phyloP scores from a whole-genome alignment of 35 echinoderm and acorn worm species.

The Patiria miniata region DNA sequence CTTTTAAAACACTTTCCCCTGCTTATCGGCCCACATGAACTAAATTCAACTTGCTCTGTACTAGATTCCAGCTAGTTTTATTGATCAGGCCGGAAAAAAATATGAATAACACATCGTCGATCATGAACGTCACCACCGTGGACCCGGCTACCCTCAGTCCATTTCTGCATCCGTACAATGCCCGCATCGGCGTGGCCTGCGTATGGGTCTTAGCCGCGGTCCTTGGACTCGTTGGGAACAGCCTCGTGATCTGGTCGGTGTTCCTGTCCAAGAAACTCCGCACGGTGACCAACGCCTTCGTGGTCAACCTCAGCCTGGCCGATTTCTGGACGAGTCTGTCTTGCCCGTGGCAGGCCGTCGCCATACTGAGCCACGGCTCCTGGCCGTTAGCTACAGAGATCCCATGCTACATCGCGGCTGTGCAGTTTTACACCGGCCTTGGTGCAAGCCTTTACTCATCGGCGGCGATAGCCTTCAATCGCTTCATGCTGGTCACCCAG shows the following conservation, averaged over 20 bases:
- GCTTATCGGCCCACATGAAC: no score
- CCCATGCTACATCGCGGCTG: slow-evolving; percentile 46
- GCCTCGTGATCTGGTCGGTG: slow-evolving; percentile 74
- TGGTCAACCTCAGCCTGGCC: slow-evolving; percentile 87
- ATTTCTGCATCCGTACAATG: not conserved
- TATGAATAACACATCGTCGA: no score
- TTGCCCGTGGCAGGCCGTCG: slow-evolving; percentile 47
- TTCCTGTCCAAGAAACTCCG: slow-evolving; percentile 69
- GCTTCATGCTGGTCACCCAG: slow-evolving; percentile 58
- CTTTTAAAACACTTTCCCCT: no score
- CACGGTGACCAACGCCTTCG: slow-evolving; percentile 83
- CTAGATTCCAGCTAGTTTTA: no score
- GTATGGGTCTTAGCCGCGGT: slow-evolving; percentile 28
- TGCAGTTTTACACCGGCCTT: slow-evolving; percentile 56
- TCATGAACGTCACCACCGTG: not conserved
- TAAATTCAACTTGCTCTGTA: no score
- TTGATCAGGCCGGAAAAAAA: no score
- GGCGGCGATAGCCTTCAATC: slow-evolving; percentile 65
- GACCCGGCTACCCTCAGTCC: not conserved
- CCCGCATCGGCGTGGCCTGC: not conserved
- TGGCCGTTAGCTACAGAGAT: slow-evolving; percentile 45
- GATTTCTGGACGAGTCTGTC: slow-evolving; percentile 70
- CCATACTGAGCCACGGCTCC: slow-evolving; percentile 19
- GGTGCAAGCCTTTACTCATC: slow-evolving; percentile 64
- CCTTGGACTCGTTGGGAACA: slow-evolving; percentile 75